Conservation (phyloP, 2,797 vertebrate genomes). For the Lepilemur septentrionalis region DNA sequence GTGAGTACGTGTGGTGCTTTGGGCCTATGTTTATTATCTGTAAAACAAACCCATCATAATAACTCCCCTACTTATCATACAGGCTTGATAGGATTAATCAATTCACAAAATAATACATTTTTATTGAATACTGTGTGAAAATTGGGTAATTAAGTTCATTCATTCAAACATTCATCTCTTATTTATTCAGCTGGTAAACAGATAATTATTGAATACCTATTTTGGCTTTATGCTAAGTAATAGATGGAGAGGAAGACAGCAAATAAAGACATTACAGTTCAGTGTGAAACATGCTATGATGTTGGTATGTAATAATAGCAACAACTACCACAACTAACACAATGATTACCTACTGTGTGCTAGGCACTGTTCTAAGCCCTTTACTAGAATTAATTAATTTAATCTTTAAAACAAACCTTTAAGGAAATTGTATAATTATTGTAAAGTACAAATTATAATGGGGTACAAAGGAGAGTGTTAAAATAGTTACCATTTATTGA, state of each 20-base stretch:
- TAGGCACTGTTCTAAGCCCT: not conserved
- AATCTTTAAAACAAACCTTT: conserved; percentile 33
- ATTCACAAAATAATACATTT: not conserved
- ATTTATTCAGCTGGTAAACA: conserved; percentile 20
- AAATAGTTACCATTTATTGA: conserved; percentile 30
- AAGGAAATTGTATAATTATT: conserved; percentile 41
- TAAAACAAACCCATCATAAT: not conserved
- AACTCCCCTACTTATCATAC: not conserved
- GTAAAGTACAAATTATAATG: conserved; percentile 7
- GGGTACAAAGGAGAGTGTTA: conserved; percentile 45
- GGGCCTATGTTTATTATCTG: not conserved
- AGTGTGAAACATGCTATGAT: not conserved
- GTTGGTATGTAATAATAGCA: not conserved
- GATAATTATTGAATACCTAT: not conserved
- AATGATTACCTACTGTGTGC: not conserved
- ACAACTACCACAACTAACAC: not conserved
- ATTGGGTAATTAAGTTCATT: conserved; percentile 15
- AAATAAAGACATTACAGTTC: conserved; percentile 13
- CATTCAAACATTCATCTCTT: not conserved
- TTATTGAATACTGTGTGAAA: not conserved
- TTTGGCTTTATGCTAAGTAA: conserved; percentile 26
- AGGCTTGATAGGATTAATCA: not conserved
- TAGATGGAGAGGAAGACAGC: not conserved
- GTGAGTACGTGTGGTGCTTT: not conserved
- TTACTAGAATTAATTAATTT: conserved; percentile 48